Base-by-base conservation (phyloP, 2,797 vertebrate species). In the Crocidura indochinensis region DNA sequence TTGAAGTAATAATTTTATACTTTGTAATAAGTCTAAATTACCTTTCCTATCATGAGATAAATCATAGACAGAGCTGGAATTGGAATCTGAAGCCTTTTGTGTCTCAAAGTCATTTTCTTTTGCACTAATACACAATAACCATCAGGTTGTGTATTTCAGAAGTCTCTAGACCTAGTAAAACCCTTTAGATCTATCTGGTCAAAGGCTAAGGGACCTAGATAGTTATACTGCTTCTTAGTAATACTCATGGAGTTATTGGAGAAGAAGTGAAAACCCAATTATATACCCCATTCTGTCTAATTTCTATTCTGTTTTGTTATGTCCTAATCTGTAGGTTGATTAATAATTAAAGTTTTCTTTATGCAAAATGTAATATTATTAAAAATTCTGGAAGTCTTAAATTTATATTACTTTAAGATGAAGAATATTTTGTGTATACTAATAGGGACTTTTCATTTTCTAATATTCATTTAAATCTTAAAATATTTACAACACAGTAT, bases 371-470 rank as follows among this genome's bases (percentile, higher is more conserved):
- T 0, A 26, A 26, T 27, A 65, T n/a, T 26, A 65, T 65, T 65
- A 27, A 65, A n/a, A 67, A 73, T 6, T 60, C 56, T 60, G 15
- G 19, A 60, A 60, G 56, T 20, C 15, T 49, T 80, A 78, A 92
- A 78, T 80, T 19, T 79, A 78, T 19, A 27, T 74, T 68, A 78
- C 17, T 77, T 80, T 91, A 67, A 29, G 49, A 4, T 49, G 62
- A 51, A 14, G 73, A 3, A 4, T 56, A 24, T 44, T 81, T 62
- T 92, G 56, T 73, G 12, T 53, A 8, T 51, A 84, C 82, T 80
- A 46, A 67, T 72, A 78, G 12, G 3, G 2, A 29, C 4, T 91
- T 73, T 67, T 20, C 19, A n/a, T 90, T 90, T 88, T 90, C 19
- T 93, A 67, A n/a, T 85, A 10, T 38, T 3, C 6, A 38, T 81